Conservation (phyloP, 2,888 invertebrate species). For the Oscheius sp. region DNA sequence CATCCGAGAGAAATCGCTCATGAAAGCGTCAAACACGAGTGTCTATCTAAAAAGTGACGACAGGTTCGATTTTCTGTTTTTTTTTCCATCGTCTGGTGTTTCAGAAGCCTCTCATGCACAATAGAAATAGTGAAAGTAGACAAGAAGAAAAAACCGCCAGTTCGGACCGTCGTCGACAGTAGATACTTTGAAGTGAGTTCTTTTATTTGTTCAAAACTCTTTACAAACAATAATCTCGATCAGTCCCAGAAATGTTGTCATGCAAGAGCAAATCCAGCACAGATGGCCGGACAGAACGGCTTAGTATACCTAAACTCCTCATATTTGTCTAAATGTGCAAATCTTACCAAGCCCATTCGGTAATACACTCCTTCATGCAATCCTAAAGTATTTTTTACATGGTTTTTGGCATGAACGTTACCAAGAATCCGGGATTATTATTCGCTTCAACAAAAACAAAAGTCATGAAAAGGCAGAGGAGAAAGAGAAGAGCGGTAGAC, state of each 20-base stretch:
- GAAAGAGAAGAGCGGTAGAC: too few species aligned
- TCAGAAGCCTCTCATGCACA: conserved; percentile 47
- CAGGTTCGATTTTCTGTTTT: conserved; percentile 1
- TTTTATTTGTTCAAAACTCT: neutral
- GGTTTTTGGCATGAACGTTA: neutral
- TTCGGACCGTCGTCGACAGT: conserved; percentile 53
- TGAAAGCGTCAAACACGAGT: conserved; percentile 54
- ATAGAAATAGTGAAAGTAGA: conserved; percentile 57
- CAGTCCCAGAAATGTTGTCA: neutral
- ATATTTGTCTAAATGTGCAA: too few species aligned
- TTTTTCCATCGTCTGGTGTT: conserved; percentile 6
- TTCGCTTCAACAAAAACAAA: too few species aligned
- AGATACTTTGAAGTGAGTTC: conserved; percentile 49
- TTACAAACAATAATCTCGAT: neutral
- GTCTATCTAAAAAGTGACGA: conserved; percentile 56
- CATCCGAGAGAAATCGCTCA: conserved; percentile 51
- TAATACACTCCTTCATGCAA: neutral
- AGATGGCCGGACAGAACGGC: too few species aligned
- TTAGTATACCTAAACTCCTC: too few species aligned
- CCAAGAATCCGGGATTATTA: too few species aligned
- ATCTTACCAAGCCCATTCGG: neutral
- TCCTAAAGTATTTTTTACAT: neutral
- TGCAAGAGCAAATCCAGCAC: neutral
- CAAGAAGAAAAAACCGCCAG: conserved; percentile 57
- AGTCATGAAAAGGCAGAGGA: too few species aligned